These are phyloP conservation scores for Drosophila lacertosa DNA, from an alignment of 1,140 invertebrate species.

Conservation along the genomic window DNA sequence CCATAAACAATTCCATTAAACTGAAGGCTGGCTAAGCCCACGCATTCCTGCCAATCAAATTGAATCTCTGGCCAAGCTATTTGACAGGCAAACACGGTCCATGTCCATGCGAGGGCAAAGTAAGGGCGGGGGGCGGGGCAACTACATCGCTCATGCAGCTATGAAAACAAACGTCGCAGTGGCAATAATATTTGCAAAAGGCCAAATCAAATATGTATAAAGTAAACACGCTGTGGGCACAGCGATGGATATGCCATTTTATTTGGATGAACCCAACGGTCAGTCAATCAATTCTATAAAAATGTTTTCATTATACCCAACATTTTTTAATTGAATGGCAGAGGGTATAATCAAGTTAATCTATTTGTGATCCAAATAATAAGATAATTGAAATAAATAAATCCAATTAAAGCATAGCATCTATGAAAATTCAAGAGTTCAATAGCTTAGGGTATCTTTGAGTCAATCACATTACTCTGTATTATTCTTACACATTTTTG, in stretches of 20 bases:
- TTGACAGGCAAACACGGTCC: constrained; percentile 14
- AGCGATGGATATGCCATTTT: constrained; percentile 1
- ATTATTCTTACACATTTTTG: background rate
- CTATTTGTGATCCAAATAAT: background rate
- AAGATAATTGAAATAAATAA: too few relatives aligned
- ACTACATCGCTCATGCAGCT: constrained; percentile 8
- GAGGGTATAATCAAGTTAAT: background rate
- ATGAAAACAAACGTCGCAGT: constrained; percentile 21
- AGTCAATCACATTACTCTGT: background rate
- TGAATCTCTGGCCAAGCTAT: constrained; percentile 6
- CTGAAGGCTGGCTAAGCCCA: background rate
- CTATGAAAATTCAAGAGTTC: too few relatives aligned
- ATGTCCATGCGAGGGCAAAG: constrained; percentile 10
- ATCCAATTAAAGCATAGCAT: too few relatives aligned
- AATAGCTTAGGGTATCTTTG: background rate
- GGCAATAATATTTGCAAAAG: constrained; percentile 21
- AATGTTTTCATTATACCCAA: constrained; percentile 18
- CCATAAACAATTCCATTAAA: constrained; percentile 20
- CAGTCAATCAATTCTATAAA: constrained; percentile 30
- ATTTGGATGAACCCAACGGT: constrained; percentile 4
- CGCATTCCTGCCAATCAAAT: constrained; percentile 29
- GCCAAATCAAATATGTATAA: constrained; percentile 43
- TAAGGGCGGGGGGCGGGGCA: too few relatives aligned
- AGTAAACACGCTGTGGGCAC: constrained; percentile 26
- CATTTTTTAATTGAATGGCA: background rate